Conservation (phyloP, 2,797 vertebrate species). For the Myoxocephalus aenaeus region DNA sequence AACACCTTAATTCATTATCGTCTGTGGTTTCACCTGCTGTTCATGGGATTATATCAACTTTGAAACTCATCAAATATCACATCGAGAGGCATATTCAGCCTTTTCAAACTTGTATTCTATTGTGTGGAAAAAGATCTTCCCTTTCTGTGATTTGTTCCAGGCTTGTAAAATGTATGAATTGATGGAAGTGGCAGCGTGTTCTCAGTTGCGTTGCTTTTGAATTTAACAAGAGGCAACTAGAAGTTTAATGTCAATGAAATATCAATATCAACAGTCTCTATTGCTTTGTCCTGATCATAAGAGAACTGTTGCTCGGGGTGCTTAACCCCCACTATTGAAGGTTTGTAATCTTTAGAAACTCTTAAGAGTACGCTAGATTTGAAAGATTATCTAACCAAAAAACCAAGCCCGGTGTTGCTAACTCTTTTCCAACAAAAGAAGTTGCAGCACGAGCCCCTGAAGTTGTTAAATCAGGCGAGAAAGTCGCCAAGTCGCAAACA, state of each 20-base stretch:
- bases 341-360: background rate
- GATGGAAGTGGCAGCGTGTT: background rate
- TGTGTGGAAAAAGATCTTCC: constrained; percentile 15
- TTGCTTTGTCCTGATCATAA: constrained; percentile 28
- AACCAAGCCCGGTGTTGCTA: background rate
- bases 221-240: constrained; percentile 21
- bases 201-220: constrained; percentile 25
- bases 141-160: constrained; percentile 14
- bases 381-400: background rate
- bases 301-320: background rate
- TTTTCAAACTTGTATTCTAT: constrained; percentile 15
- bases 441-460: background rate
- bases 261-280: constrained; percentile 5
- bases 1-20: constrained; percentile 8
- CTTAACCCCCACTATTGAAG: constrained; percentile 8
- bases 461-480: background rate
- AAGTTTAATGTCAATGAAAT: constrained; percentile 43
- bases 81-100: background rate
- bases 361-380: background rate
- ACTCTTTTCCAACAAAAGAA: background rate
- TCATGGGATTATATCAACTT: constrained; percentile 37
- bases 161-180: constrained; percentile 19
- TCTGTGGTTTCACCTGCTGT: constrained; percentile 13
- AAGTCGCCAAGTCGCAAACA: too few species aligned
- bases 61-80: constrained; percentile 23